Evolutionary conservation across 37 sponge, comb jelly and placozoan species (phyloP).

Genomic region (Mnemiopsis leidyi): DNA sequence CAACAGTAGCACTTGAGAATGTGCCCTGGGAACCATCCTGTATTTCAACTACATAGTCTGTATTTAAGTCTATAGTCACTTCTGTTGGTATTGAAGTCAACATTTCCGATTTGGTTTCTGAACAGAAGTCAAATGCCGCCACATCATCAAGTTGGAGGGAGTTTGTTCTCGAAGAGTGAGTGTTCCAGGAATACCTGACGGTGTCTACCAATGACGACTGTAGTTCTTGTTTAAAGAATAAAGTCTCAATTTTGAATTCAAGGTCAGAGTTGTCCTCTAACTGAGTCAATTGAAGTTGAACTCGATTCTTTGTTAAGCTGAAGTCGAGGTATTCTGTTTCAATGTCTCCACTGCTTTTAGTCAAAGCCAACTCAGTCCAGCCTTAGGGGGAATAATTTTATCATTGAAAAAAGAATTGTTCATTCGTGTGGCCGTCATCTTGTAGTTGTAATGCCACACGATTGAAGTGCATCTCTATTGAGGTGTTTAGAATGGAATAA

Average conservation of each 20-base stretch:
- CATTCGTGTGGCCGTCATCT: too few species aligned
- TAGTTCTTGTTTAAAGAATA: neutral
- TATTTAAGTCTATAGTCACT: neutral
- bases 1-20: neutral
- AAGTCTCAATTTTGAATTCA: neutral
- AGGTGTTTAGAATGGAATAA: too few species aligned
- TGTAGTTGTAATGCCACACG: too few species aligned
- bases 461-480: too few species aligned
- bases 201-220: neutral
- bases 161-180: neutral
- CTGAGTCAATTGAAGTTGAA: neutral
- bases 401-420: too few species aligned
- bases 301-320: neutral
- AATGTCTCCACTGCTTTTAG: neutral
- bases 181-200: neutral
- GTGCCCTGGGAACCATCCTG: neutral
- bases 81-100: neutral
- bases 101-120: neutral
- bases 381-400: too few species aligned
- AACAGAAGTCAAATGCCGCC: neutral
- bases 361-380: neutral
- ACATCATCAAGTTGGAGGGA: neutral
- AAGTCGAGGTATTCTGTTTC: neutral
- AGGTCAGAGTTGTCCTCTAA: neutral
- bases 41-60: neutral